phyloP scores from a whole-genome alignment of 1,140 invertebrate genomes.

The Platorchestia sp. region DNA sequence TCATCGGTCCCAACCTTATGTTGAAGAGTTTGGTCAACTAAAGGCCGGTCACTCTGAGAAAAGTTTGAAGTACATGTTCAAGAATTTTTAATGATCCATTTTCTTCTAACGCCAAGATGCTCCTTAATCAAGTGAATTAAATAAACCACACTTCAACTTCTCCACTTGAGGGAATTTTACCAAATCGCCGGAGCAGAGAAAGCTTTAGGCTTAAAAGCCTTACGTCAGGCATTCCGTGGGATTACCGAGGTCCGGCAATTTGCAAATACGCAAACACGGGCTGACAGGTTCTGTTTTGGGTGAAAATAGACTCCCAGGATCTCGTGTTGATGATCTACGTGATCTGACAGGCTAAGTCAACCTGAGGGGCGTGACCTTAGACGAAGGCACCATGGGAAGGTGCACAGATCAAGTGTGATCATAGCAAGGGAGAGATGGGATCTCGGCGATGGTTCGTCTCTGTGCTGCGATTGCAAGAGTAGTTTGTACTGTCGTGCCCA shows the following conservation, averaged over 20 bases:
- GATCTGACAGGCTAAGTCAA: conserved; percentile 10
- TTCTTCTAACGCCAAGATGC: not conserved
- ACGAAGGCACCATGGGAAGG: not conserved
- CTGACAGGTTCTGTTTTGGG: conserved; percentile 18
- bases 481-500: not conserved
- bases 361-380: not conserved
- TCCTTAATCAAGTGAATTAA: not conserved
- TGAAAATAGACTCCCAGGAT: not conserved
- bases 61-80: too few species aligned
- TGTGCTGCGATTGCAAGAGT: not conserved
- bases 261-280: conserved; percentile 43
- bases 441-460: not conserved
- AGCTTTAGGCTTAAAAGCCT: not conserved
- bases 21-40: too few species aligned
- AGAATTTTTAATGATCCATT: not conserved
- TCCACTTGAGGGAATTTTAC: not conserved
- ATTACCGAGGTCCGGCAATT: not conserved
- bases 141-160: not conserved
- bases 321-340: not conserved
- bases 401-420: conserved; percentile 8
- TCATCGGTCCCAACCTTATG: too few species aligned
- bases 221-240: not conserved
- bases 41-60: too few species aligned
- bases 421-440: not conserved
- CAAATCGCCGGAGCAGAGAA: not conserved